Evolutionary conservation across 2,888 invertebrate genomes (phyloP).

Genomic region (Orthosia gracilis): DNA sequence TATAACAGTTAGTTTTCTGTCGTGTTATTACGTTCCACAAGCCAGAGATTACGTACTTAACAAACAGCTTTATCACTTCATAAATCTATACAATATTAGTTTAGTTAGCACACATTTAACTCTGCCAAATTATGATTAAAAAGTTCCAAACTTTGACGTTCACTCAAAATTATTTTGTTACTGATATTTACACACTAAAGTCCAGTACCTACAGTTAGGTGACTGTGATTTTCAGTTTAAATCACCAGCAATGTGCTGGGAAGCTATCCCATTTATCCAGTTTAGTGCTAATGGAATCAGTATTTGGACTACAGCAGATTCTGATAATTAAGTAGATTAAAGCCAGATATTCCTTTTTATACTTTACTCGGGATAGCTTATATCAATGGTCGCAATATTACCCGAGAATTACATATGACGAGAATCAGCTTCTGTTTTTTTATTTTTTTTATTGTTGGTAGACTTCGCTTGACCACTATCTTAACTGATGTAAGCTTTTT

Average conservation of each 20-base stretch:
- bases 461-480: no score
- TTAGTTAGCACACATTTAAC: background rate
- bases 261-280: slow-evolving; percentile 10
- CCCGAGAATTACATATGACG: background rate
- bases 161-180: background rate
- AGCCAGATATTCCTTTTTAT: background rate
- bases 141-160: background rate
- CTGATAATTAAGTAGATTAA: slow-evolving; percentile 2
- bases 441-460: no score
- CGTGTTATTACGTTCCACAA: no score
- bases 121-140: background rate
- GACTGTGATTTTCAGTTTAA: slow-evolving; percentile 14
- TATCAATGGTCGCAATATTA: background rate
- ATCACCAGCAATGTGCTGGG: background rate
- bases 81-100: background rate
- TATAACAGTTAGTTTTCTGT: no score
- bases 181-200: background rate
- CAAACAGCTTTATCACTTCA: no score
- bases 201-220: background rate
- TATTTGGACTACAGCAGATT: slow-evolving; percentile 5
- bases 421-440: no score
- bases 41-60: no score
- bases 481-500: no score
- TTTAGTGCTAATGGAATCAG: slow-evolving; percentile 30
- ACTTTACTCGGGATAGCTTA: slow-evolving; percentile 9